Evolutionary conservation across 1,140 invertebrate genomes (phyloP), one percentile per base, ranked within the genome.

Genomic region (Archegozetes longisetosus): DNA sequence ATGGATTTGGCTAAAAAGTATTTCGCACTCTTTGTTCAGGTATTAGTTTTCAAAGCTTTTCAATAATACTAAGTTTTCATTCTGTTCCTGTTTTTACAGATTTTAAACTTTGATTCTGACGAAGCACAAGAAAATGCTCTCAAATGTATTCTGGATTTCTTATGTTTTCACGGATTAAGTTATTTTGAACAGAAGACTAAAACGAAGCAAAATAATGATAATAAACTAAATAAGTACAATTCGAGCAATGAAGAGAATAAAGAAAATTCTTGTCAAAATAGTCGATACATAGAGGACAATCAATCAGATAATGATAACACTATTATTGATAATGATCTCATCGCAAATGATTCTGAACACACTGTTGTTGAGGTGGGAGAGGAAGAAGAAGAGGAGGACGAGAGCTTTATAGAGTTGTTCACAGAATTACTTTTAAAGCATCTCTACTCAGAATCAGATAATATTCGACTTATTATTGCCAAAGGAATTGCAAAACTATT

Each of bases 401-500:
- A 49, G 9, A 26, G 22, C 3, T 20, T 49, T 20, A 49, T 22
- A 12, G 20, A 25, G 3, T 24, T 49, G 9, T 17, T 58, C 25
- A 25, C 26, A 2, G 6, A 47, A 17, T 58, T 58, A 17, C 40
- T 29, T 24, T 12, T n/a, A 14, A 27, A 20, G 17, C 48, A 47
- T 13, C 40, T 59, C 2, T 20, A 9, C 2, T 27, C 3, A 6
- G 17, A 24, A 24, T n/a, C 32, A 4, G 22, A 32, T 17, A 9
- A 13, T 22, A 52, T 59, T 12, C 23, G 23, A 20, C 1, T 25
- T 3, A 23, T 17, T 22, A 25, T 49, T 0, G 25, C 24, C 20
- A 20, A 59, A 52, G 58, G 58, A 26, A 23, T 59, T 22, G 58
- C 58, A 1, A 59, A 59, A 53, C 26, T 59, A 22, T 23, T 59